A percentile compares a stretch with the other conserved stretches of the same genome.
Evolutionary conservation across 2,888 invertebrate genomes (phyloP).

Genomic region (Mechanitis messenoides): DNA sequence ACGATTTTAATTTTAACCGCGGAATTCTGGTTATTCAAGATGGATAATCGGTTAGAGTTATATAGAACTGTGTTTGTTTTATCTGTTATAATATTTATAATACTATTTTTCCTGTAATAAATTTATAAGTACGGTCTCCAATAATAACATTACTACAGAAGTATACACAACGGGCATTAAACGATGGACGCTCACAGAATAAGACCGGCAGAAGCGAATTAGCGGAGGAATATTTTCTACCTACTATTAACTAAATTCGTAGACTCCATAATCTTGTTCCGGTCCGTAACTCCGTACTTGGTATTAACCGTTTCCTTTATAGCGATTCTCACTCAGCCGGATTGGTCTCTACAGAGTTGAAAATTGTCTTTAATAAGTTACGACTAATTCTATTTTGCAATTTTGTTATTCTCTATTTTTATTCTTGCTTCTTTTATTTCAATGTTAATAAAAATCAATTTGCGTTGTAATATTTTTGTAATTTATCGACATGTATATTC

Average conservation of each 20-base stretch:
- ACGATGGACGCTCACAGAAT: slow-evolving; percentile 49
- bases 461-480: too few relatives aligned
- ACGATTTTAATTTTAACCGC: not conserved
- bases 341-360: slow-evolving; percentile 62
- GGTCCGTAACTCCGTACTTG: slow-evolving; percentile 47
- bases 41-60: not conserved
- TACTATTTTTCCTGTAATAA: slow-evolving; percentile 10
- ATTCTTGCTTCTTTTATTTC: slow-evolving; percentile 17
- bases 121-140: slow-evolving; percentile 10
- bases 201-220: slow-evolving; percentile 35
- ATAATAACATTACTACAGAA: slow-evolving; percentile 14
- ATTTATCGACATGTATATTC: too few relatives aligned
- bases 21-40: not conserved
- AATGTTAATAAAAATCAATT: too few relatives aligned
- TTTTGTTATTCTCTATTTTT: slow-evolving; percentile 47
- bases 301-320: slow-evolving; percentile 61
- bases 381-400: slow-evolving; percentile 51
- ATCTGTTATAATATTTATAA: too few relatives aligned
- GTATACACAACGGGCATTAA: slow-evolving; percentile 52
- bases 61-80: not conserved
- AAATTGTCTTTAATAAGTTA: slow-evolving; percentile 65
- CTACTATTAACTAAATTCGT: slow-evolving; percentile 40
- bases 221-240: slow-evolving; percentile 38
- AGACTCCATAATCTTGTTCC: slow-evolving; percentile 38
- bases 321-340: slow-evolving; percentile 61